Percentiles rank a stretch among this genome's conserved stretches.
Evolutionary conservation across 2,888 invertebrate species (phyloP).

Genomic region (Mimumesa dahlbomi): DNA sequence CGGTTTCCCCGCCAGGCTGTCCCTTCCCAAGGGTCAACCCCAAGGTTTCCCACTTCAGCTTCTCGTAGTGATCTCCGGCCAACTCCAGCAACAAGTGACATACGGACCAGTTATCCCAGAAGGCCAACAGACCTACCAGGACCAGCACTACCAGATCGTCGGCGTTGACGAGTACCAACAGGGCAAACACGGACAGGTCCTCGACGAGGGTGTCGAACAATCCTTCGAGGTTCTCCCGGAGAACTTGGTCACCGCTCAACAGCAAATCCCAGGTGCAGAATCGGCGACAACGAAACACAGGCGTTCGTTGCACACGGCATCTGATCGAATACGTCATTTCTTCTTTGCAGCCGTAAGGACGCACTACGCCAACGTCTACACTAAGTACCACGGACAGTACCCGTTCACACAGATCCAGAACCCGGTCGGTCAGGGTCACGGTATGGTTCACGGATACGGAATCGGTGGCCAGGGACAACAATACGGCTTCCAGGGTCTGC

Average conservation of each 20-base stretch:
- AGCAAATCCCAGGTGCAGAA: slow-evolving; percentile 30
- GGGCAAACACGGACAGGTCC: slow-evolving; percentile 42
- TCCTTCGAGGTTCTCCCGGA: slow-evolving; percentile 71
- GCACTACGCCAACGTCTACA: slow-evolving; percentile 43
- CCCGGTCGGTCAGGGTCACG: slow-evolving; percentile 41
- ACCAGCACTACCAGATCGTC: slow-evolving; percentile 70
- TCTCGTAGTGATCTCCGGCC: slow-evolving; percentile 83
- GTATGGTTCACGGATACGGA: slow-evolving; percentile 21
- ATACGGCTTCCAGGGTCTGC: slow-evolving; percentile 20
- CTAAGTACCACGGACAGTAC: slow-evolving; percentile 45
- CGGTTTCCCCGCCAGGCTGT: slow-evolving; percentile 84
- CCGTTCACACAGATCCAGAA: slow-evolving; percentile 43
- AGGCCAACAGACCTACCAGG: slow-evolving; percentile 67
- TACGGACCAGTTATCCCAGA: slow-evolving; percentile 81
- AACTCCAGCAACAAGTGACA: slow-evolving; percentile 78
- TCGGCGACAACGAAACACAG: background rate
- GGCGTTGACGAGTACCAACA: slow-evolving; percentile 65
- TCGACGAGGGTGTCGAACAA: slow-evolving; percentile 55
- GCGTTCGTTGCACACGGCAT: background rate
- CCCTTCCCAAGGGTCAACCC: slow-evolving; percentile 85
- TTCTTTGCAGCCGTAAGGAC: slow-evolving; percentile 46
- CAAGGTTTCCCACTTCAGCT: slow-evolving; percentile 85
- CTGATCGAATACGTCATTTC: slow-evolving; percentile 12
- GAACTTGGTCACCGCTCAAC: slow-evolving; percentile 32
- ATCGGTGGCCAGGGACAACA: slow-evolving; percentile 30